Evolutionary conservation across 2,888 invertebrate genomes (phyloP).

Genomic region (Poecilobothrus nobilitatus): DNA sequence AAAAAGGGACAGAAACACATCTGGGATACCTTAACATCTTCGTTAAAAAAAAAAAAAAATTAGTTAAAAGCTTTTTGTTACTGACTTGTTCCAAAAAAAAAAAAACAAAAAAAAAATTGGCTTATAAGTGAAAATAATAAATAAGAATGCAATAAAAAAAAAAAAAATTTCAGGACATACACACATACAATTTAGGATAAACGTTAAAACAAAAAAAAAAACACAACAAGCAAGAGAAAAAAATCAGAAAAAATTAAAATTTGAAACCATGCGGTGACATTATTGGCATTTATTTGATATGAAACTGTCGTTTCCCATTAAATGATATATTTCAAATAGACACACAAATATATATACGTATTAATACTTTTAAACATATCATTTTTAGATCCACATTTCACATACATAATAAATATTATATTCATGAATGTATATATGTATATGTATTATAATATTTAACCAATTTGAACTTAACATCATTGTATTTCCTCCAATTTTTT

Average conservation of each 20-base stretch:
- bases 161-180: background rate
- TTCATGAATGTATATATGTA: too few species aligned
- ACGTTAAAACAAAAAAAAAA: too few species aligned
- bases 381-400: too few species aligned
- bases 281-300: constrained; percentile 6
- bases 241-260: background rate
- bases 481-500: too few species aligned
- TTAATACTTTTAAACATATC: too few species aligned
- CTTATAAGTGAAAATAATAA: background rate
- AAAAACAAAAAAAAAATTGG: background rate
- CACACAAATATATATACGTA: background rate
- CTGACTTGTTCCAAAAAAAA: background rate
- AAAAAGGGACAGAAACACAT: background rate
- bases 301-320: background rate
- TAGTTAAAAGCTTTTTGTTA: background rate
- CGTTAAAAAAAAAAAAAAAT: background rate
- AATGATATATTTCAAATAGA: background rate
- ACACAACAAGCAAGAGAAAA: too few species aligned
- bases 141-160: background rate
- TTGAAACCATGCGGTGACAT: constrained; percentile 3
- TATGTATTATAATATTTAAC: too few species aligned
- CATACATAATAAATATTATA: too few species aligned
- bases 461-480: too few species aligned
- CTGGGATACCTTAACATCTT: background rate
- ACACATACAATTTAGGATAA: background rate